These are phyloP conservation scores for Okamejei kenojei DNA, from an alignment of 2,797 vertebrate species.

Conservation along the genomic window DNA sequence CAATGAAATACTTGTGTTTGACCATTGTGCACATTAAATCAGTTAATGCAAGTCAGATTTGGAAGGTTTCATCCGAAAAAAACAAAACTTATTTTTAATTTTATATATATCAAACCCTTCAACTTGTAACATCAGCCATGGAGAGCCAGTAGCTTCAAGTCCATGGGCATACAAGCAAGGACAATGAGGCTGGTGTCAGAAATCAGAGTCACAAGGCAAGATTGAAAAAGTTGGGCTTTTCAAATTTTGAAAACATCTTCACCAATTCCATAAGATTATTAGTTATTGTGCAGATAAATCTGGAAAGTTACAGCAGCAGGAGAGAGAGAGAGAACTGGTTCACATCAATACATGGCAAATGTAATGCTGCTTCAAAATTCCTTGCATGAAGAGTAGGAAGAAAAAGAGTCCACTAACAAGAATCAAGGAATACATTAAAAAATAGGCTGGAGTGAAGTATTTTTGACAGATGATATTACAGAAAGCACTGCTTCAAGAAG, in stretches of 20 bases:
- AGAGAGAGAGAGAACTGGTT: not conserved
- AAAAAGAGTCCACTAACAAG: not conserved
- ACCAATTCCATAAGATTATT: not conserved
- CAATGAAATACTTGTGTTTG: too few species aligned
- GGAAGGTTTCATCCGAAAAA: not conserved
- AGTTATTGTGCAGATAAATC: not conserved
- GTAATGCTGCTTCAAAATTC: not conserved
- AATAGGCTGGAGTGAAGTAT: not conserved
- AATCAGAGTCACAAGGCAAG: not conserved
- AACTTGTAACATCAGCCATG: not conserved
- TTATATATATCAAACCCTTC: not conserved
- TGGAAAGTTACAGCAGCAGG: not conserved
- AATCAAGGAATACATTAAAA: not conserved
- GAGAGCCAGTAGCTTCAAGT: too few species aligned
- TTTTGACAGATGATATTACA: not conserved
- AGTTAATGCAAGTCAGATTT: not conserved
- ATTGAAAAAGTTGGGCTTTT: not conserved
- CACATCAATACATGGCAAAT: not conserved
- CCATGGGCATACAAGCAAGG: too few species aligned
- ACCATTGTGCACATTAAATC: too few species aligned
- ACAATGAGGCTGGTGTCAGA: not conserved
- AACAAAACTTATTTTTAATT: not conserved
- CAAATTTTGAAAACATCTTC: not conserved
- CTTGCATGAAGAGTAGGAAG: not conserved
- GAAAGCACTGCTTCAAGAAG: not conserved